Evolutionary conservation across 2,888 invertebrate species (phyloP).

Genomic region (Gasteruption jaculator): DNA sequence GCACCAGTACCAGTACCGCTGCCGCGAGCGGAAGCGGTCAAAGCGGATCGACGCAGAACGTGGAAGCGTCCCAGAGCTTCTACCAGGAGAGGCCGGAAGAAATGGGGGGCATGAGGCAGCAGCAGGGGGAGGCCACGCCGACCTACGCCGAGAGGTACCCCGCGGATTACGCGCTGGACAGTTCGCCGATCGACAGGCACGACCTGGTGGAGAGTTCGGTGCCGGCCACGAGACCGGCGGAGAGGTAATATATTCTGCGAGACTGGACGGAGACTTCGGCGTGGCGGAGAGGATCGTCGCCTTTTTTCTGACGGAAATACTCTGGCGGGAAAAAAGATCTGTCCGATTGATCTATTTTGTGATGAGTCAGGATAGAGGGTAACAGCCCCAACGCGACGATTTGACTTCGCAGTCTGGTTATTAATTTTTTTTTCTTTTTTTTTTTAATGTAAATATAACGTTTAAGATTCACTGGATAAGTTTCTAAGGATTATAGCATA

Average conservation of each 20-base stretch:
- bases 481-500: conserved; percentile 34
- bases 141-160: conserved; percentile 45
- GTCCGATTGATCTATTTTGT: too few species aligned
- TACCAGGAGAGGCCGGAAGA: conserved; percentile 40
- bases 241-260: conserved; percentile 46
- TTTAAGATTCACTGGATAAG: conserved; percentile 35
- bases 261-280: too few species aligned
- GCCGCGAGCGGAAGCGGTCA: too few species aligned
- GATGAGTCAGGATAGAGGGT: too few species aligned
- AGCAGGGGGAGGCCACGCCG: conserved; percentile 43
- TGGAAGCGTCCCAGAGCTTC: conserved; percentile 46
- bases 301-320: too few species aligned
- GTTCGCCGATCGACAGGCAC: conserved; percentile 46
- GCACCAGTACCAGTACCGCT: too few species aligned
- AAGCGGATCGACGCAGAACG: conserved; percentile 39
- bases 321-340: too few species aligned
- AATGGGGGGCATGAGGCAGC: conserved; percentile 29
- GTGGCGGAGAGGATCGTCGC: too few species aligned
- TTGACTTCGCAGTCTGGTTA: too few species aligned
- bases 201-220: conserved; percentile 48
- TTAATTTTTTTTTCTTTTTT: too few species aligned
- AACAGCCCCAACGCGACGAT: not conserved
- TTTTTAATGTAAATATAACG: conserved; percentile 42
- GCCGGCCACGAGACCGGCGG: conserved; percentile 41
- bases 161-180: conserved; percentile 41